Conservation (phyloP, 2,888 invertebrate genomes). For the Apotomis betuletana region DNA sequence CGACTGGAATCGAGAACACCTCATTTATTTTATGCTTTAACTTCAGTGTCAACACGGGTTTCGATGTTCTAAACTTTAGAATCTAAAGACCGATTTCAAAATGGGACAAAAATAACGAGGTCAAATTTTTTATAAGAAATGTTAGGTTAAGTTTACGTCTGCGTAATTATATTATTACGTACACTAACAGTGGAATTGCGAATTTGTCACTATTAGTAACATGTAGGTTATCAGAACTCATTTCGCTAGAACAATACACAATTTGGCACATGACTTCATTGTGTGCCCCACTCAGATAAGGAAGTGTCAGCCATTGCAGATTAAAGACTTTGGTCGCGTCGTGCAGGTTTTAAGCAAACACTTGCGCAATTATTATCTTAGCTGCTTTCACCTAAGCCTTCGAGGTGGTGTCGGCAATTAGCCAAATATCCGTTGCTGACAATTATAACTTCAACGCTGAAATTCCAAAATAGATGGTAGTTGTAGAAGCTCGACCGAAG, state of each 20-base stretch:
- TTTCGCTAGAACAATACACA: slow-evolving; percentile 48
- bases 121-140: too few species aligned
- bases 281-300: slow-evolving; percentile 55
- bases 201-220: slow-evolving; percentile 10
- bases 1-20: too few species aligned
- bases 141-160: not conserved
- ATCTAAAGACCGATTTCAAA: too few species aligned
- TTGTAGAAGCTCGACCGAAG: too few species aligned
- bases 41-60: too few species aligned
- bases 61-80: too few species aligned
- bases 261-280: slow-evolving; percentile 64
- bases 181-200: not conserved
- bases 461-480: too few species aligned
- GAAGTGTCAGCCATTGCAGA: slow-evolving; percentile 33
- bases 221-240: slow-evolving; percentile 12
- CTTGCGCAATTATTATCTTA: slow-evolving; percentile 53
- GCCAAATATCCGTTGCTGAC: not conserved
- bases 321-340: slow-evolving; percentile 15
- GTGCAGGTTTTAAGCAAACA: slow-evolving; percentile 50
- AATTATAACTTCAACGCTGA: not conserved
- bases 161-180: not conserved
- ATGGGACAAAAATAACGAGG: too few species aligned
- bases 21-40: too few species aligned
- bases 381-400: slow-evolving; percentile 60
- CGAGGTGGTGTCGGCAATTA: slow-evolving; percentile 42